Conservation (phyloP, 2,797 vertebrate species). For the Amblyopsis hoosieri region DNA sequence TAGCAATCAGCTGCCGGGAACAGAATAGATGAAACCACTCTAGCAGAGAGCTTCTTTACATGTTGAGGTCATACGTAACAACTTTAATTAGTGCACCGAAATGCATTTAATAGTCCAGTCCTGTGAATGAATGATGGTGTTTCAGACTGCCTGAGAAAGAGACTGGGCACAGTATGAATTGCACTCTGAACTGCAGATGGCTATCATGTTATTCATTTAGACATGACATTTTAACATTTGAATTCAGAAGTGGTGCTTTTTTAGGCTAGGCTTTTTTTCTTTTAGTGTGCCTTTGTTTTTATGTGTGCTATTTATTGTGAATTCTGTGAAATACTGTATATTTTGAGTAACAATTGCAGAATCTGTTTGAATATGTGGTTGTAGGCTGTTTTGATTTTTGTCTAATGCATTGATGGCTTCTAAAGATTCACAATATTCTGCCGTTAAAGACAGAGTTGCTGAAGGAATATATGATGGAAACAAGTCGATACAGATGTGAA, state of each 20-base stretch:
- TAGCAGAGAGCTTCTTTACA: conserved; percentile 21
- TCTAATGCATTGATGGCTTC: conserved; percentile 32
- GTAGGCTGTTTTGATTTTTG: conserved; percentile 23
- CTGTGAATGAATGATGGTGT: conserved; percentile 26
- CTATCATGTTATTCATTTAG: conserved; percentile 61
- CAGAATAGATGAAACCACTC: conserved; percentile 18
- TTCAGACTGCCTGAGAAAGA: conserved; percentile 35
- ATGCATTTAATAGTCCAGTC: conserved; percentile 29
- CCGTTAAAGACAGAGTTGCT: conserved; percentile 37
- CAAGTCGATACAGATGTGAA: conserved; percentile 55
- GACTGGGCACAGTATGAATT: conserved; percentile 34
- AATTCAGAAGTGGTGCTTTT: conserved; percentile 46
- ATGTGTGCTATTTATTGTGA: conserved; percentile 37
- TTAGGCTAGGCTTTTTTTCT: conserved; percentile 35
- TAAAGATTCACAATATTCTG: conserved; percentile 29
- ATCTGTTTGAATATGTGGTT: conserved; percentile 36
- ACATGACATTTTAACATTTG: conserved; percentile 53
- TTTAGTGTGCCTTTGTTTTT: conserved; percentile 41
- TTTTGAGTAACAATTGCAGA: conserved; percentile 30
- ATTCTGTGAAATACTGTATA: conserved; percentile 26
- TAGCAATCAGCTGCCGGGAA: conserved; percentile 14
- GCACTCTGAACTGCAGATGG: conserved; percentile 35
- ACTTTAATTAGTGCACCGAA: conserved; percentile 37
- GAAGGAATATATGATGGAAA: conserved; percentile 39
- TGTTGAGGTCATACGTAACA: conserved; percentile 22